Percentiles rank a stretch among this genome's conserved stretches.
Conservation (phyloP, 2,113 vertebrate species). For the Miniopterus natalensis region DNA sequence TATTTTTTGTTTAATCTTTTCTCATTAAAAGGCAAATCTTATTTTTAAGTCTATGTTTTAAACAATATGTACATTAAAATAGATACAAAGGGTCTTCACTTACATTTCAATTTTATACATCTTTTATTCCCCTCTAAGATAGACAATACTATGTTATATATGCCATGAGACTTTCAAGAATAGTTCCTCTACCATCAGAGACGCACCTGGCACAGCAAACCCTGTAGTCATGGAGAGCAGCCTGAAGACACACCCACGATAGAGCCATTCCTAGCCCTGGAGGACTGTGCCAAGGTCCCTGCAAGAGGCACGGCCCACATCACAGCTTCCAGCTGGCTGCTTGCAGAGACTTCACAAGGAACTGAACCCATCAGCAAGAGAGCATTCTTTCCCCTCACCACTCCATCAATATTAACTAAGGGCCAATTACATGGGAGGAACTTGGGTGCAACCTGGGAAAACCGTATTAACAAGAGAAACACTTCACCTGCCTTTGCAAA, state of each 20-base stretch:
- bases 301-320: no score
- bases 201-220: neutral
- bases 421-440: neutral
- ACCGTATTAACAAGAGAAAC: neutral
- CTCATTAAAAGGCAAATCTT: constrained; percentile 24
- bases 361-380: neutral
- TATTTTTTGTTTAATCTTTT: neutral
- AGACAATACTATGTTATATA: neutral
- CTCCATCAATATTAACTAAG: neutral
- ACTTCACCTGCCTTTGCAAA: neutral
- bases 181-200: neutral
- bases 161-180: neutral
- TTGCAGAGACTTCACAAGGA: neutral
- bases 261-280: neutral
- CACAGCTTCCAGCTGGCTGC: neutral
- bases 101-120: neutral
- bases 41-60: neutral
- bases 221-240: accelerated
- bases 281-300: neutral
- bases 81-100: neutral
- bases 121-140: neutral
- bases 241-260: accelerated
- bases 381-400: neutral
- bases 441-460: neutral
- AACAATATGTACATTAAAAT: constrained; percentile 37